Conservation (phyloP, 2,888 invertebrate species). For the Tipula lateralis region DNA sequence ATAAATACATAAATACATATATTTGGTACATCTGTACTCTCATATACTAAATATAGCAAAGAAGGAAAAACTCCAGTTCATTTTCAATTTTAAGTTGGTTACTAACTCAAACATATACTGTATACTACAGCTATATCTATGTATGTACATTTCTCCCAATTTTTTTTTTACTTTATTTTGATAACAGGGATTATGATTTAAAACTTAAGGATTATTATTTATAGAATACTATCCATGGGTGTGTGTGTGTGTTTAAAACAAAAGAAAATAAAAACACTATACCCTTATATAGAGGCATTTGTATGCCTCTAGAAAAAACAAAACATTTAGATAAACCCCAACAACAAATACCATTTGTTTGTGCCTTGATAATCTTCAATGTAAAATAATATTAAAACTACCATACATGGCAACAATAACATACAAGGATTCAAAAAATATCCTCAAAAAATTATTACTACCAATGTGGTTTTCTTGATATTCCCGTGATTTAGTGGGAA, state of each 20-base stretch:
- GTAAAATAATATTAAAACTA: background rate
- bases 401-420: background rate
- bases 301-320: background rate
- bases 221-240: background rate
- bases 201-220: conserved; percentile 9
- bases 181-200: conserved; percentile 19
- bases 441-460: background rate
- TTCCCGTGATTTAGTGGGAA: background rate
- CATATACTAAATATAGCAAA: background rate
- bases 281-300: background rate
- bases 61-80: background rate
- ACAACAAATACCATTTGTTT: background rate
- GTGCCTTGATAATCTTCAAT: background rate
- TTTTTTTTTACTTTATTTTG: background rate
- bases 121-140: background rate
- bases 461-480: background rate
- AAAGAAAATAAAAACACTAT: background rate
- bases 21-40: background rate
- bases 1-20: background rate
- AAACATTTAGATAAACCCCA: background rate
- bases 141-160: background rate
- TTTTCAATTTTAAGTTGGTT: background rate
- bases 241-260: background rate
- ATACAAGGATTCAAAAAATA: background rate
- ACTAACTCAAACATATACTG: background rate